Percentiles rank a stretch among this genome's conserved stretches.
phyloP scores from a whole-genome alignment of 2,113 vertebrate species.

The Lontra canadensis region DNA sequence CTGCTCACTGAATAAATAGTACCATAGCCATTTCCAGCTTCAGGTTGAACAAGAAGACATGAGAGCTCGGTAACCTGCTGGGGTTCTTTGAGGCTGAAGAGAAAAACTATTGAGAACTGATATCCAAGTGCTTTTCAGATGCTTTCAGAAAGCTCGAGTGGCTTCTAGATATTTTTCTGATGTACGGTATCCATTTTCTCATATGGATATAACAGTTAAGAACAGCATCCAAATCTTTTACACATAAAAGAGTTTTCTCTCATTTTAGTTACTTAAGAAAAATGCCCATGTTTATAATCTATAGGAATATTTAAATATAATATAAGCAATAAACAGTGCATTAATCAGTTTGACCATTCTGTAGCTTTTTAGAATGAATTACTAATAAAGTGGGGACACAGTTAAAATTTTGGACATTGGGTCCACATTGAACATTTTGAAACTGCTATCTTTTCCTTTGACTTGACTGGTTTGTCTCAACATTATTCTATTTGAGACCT shows the following conservation, averaged over 20 bases:
- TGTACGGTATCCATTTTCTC: background rate
- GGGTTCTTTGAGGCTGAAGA: constrained; percentile 17
- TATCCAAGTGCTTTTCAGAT: background rate
- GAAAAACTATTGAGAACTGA: constrained; percentile 47
- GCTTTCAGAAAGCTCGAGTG: constrained; percentile 7
- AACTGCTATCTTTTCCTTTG: background rate
- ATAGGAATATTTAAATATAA: background rate
- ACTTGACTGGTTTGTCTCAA: constrained; percentile 41
- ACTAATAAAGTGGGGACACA: constrained; percentile 16
- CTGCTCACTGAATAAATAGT: constrained; percentile 27
- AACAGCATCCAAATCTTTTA: background rate
- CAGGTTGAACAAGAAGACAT: background rate
- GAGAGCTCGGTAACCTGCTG: background rate
- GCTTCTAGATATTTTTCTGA: background rate
- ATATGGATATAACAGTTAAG: background rate
- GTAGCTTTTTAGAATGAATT: constrained; percentile 52
- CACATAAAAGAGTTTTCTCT: background rate
- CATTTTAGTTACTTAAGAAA: constrained; percentile 18
- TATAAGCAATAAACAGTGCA: background rate
- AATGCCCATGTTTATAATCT: background rate
- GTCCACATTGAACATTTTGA: background rate
- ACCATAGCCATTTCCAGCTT: background rate
- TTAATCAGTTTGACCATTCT: constrained; percentile 6
- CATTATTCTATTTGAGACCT: constrained; percentile 23
- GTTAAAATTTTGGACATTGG: constrained; percentile 26